phyloP scores from a whole-genome alignment of 2,888 invertebrate species.

The Nemapogon koenigi region DNA sequence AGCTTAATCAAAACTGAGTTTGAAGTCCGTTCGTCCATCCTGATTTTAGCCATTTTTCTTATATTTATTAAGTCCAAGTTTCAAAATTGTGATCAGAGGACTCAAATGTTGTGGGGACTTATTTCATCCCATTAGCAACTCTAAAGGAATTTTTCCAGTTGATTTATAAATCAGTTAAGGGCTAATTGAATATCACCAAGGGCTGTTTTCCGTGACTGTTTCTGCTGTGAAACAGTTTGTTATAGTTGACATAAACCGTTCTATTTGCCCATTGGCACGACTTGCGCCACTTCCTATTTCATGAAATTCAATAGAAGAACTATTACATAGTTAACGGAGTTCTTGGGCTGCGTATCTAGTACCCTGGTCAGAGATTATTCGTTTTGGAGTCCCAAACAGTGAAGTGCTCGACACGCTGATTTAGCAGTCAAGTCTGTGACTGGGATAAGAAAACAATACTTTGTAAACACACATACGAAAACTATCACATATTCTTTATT shows the following conservation, averaged over 20 bases:
- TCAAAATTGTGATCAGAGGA: too few species aligned
- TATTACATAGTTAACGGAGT: constrained; percentile 11
- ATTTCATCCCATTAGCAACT: too few species aligned
- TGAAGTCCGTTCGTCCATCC: too few species aligned
- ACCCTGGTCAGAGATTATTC: constrained; percentile 15
- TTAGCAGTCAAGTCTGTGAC: constrained; percentile 10
- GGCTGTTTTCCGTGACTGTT: too few species aligned
- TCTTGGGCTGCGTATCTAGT: constrained; percentile 13
- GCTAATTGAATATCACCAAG: too few species aligned
- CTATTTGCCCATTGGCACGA: constrained; percentile 18
- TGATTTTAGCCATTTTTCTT: too few species aligned
- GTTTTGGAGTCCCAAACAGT: constrained; percentile 13
- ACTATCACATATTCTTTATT: constrained; percentile 8
- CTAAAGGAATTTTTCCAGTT: too few species aligned
- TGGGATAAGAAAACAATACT: constrained; percentile 8
- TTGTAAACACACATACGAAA: constrained; percentile 11
- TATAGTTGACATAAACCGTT: constrained; percentile 16
- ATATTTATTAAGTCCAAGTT: too few species aligned
- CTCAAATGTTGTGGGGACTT: too few species aligned
- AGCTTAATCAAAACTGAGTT: too few species aligned
- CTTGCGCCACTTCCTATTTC: constrained; percentile 15
- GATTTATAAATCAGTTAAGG: too few species aligned
- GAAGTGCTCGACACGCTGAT: constrained; percentile 8
- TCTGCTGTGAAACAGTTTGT: constrained; percentile 16
- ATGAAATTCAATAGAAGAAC: constrained; percentile 14